Percentiles rank a stretch among this genome's conserved stretches.
Evolutionary conservation across 2,888 invertebrate species (phyloP).

Genomic region (Athalia rosae): DNA sequence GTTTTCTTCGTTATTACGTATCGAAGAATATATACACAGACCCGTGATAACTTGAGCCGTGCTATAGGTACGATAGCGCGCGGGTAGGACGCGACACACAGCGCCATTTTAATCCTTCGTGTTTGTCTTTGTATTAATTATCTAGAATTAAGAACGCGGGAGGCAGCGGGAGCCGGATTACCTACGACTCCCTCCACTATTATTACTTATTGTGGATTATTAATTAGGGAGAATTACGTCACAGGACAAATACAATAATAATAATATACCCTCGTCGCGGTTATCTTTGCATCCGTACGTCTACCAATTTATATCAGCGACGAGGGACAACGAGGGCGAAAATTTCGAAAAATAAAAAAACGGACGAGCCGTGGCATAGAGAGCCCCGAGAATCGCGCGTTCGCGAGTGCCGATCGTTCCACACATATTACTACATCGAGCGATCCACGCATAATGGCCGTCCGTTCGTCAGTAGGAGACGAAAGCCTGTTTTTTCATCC

Average conservation of each 20-base stretch:
- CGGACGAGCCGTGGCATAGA: too few relatives aligned
- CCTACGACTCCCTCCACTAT: slow-evolving; percentile 65
- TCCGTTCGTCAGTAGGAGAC: background rate
- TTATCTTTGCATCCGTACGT: background rate
- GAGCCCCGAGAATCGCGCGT: background rate
- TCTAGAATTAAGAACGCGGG: slow-evolving; percentile 71
- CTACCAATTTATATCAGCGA: too few relatives aligned
- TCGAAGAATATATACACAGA: too few relatives aligned
- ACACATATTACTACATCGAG: background rate
- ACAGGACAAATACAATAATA: background rate
- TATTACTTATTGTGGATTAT: slow-evolving; percentile 73
- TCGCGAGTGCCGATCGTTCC: background rate
- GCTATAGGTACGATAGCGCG: slow-evolving; percentile 46
- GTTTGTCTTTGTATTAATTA: slow-evolving; percentile 73
- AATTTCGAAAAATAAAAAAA: slow-evolving; percentile 54
- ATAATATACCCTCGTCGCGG: background rate
- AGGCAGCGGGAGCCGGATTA: slow-evolving; percentile 67
- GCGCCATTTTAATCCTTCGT: slow-evolving; percentile 66
- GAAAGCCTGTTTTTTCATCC: background rate
- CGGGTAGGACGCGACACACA: slow-evolving; percentile 32
- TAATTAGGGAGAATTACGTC: slow-evolving; percentile 68
- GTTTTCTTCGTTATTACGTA: too few relatives aligned
- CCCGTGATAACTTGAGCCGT: background rate
- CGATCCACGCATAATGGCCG: background rate
- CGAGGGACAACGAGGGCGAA: too few relatives aligned